phyloP scores from a whole-genome alignment of 2,113 vertebrate genomes.

The Nettapus auritus region DNA sequence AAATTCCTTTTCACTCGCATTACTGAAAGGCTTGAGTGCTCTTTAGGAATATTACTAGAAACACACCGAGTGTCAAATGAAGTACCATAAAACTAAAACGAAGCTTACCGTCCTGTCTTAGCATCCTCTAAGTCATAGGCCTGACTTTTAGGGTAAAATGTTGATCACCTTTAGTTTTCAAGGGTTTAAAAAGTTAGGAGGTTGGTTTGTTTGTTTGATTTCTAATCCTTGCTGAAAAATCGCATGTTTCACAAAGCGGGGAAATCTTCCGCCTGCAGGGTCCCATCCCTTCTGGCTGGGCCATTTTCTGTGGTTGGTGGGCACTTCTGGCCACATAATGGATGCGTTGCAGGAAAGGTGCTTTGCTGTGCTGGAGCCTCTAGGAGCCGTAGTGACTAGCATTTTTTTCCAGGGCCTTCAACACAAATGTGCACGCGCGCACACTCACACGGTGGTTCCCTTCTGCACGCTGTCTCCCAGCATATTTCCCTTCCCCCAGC shows the following conservation, averaged over 20 bases:
- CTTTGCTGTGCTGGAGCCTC: conserved; percentile 14
- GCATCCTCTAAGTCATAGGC: neutral
- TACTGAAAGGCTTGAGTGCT: neutral
- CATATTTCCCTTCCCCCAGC: conserved; percentile 67
- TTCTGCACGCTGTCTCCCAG: neutral
- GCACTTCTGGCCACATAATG: neutral
- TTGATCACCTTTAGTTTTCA: neutral
- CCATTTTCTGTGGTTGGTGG: neutral
- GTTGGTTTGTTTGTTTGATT: neutral
- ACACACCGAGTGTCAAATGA: neutral
- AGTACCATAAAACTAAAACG: neutral
- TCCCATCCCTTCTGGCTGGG: neutral
- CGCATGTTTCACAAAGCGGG: neutral
- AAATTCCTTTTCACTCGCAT: neutral
- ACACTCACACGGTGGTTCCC: neutral
- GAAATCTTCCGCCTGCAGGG: neutral
- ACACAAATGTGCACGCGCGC: neutral
- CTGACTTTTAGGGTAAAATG: neutral
- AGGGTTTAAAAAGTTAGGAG: neutral
- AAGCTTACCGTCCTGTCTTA: neutral
- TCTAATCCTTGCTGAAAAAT: neutral
- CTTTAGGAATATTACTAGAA: neutral
- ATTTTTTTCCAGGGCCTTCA: neutral
- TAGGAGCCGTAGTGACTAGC: conserved; percentile 23
- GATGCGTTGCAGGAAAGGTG: neutral